phyloP scores from a whole-genome alignment of 1,140 invertebrate species.

The Lasioglossum albipes region DNA sequence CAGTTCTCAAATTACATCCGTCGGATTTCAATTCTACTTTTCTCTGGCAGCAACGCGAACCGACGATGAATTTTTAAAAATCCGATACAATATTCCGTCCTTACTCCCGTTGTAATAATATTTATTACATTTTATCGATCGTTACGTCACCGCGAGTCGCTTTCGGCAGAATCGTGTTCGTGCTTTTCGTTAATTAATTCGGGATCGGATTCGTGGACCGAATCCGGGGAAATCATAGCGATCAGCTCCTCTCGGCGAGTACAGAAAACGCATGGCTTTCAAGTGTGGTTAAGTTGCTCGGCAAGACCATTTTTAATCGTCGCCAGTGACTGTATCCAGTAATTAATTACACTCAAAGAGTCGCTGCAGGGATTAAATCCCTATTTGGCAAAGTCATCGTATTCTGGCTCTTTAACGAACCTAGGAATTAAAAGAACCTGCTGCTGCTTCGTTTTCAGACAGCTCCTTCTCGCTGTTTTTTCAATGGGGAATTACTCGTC shows the following conservation, averaged over 20 bases:
- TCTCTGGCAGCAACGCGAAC: not conserved
- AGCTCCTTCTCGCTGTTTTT: constrained; percentile 10
- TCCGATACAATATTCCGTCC: not conserved
- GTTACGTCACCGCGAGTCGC: constrained; percentile 31
- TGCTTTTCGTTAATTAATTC: no score
- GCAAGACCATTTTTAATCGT: constrained; percentile 8
- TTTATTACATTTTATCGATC: constrained; percentile 64
- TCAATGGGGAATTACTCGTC: not conserved
- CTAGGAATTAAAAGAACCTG: not conserved
- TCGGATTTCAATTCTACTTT: constrained; percentile 2
- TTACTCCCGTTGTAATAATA: constrained; percentile 59
- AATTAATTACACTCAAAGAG: constrained; percentile 68
- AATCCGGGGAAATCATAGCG: not conserved
- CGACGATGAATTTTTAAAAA: constrained; percentile 9
- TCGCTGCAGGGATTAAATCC: constrained; percentile 45
- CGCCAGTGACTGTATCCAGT: constrained; percentile 37
- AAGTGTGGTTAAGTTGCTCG: constrained; percentile 59
- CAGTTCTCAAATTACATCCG: constrained; percentile 6
- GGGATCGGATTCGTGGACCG: not conserved
- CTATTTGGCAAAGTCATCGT: constrained; percentile 61
- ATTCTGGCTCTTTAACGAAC: constrained; percentile 39
- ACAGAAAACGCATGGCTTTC: constrained; percentile 24
- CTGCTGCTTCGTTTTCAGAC: not conserved
- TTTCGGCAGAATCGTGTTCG: constrained; percentile 44
- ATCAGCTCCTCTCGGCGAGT: not conserved